Base-by-base conservation (phyloP, 2,888 invertebrate species). In the Chloroclystis v-ata region DNA sequence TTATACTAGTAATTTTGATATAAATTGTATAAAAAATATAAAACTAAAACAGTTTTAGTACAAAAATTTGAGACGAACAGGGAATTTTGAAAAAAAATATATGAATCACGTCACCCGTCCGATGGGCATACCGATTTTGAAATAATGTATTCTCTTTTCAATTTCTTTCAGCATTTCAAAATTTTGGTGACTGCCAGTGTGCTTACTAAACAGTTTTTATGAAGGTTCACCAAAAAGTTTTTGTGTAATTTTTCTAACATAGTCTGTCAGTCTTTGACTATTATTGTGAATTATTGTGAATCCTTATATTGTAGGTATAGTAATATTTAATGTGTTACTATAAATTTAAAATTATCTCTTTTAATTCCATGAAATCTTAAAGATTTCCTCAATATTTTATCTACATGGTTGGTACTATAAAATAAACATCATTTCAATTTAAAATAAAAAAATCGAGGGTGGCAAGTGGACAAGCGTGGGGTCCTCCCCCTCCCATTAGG, bases 41-140 rank as follows among this genome's bases (percentile, higher is more conserved):
- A 72, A 64, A 41, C 45, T 54, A 74, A 76, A 76, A 75, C 64
- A 61, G 65, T 61, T 69, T 65, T 50, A 45, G 45, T 75, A 80
- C 80, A 70, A 77, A 80, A 83, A 82, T 75, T 83, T 54, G 68
- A 55, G 46, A 53, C 48, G 67, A n/a, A 82, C 83, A 69, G 63
- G 75, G 82, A 85, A 82, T 84, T 84, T 63, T 78, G 76, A 48
- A 56, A 68, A 81, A 82, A 81, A 84, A 81, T 75, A 49, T 77
- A 78, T 68, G 67, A 79, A 78, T 78, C 74, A 69, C 65, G 75
- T 35, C 20, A 35, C 65, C 75, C 73, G 69, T 72, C 68, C 69
- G 75, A 65, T 72, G 72, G 80, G 75, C 75, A 73, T 64, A 69
- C 65, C 65, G 72, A 76, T 69, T 78, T 76, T 69, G 64, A 63